A percentile compares a stretch with the other conserved stretches of the same genome.
Evolutionary conservation across 2,113 vertebrate species (phyloP).

Genomic region (Atrichornis clamosus): DNA sequence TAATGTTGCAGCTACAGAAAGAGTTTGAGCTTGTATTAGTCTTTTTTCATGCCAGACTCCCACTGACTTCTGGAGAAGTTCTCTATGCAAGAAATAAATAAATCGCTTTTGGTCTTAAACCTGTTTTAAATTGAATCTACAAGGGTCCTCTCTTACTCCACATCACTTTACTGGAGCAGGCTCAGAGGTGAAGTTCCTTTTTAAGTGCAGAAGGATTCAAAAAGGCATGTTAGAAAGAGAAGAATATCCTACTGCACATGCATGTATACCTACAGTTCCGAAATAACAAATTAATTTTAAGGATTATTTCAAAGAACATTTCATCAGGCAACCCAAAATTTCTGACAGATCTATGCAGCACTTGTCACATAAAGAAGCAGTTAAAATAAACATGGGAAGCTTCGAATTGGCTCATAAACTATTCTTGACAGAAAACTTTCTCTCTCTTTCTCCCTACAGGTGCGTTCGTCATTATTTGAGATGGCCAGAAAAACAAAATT

Average conservation of each 20-base stretch:
- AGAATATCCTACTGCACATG: neutral
- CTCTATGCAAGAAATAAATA: neutral
- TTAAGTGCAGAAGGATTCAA: neutral
- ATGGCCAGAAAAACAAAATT: slow-evolving; percentile 78
- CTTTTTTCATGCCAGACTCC: neutral
- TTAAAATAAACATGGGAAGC: neutral
- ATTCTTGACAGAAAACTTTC: neutral
- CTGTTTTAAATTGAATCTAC: neutral
- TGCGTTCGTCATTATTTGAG: slow-evolving; percentile 79
- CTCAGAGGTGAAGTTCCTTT: neutral
- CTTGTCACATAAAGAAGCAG: neutral
- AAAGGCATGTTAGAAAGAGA: neutral
- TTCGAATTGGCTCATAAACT: neutral
- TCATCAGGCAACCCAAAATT: neutral
- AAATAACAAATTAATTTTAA: neutral
- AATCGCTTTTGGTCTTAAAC: neutral
- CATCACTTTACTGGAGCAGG: neutral
- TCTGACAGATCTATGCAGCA: neutral
- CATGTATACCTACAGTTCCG: neutral
- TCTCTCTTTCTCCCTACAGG: slow-evolving; percentile 52
- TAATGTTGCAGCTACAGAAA: neutral
- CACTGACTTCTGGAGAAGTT: neutral
- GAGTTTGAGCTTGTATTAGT: neutral
- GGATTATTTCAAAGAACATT: neutral
- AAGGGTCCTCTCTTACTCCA: neutral